A percentile compares a stretch with the other conserved stretches of the same genome.
phyloP scores from a whole-genome alignment of 1,140 invertebrate genomes.

The Aradophagus sp. region DNA sequence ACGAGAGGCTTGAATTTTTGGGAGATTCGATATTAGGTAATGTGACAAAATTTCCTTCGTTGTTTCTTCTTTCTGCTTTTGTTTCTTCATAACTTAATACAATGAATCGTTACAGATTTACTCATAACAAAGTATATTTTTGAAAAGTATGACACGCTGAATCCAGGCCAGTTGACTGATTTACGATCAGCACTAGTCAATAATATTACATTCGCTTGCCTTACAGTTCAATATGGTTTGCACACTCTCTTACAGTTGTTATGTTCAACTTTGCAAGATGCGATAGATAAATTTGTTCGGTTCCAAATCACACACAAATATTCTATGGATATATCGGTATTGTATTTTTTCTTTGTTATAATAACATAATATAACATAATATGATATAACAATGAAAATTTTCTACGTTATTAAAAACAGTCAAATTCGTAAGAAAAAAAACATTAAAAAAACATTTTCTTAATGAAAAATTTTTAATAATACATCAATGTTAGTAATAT shows the following conservation, averaged over 20 bases:
- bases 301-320: slow-evolving; percentile 84
- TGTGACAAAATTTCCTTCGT: slow-evolving; percentile 3
- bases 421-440: no score
- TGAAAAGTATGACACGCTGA: slow-evolving; percentile 81
- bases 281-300: slow-evolving; percentile 86
- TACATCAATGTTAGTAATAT: no score
- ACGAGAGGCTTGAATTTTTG: slow-evolving; percentile 95
- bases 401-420: no score
- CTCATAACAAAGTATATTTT: slow-evolving; percentile 92
- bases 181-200: slow-evolving; percentile 95
- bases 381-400: no score
- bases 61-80: slow-evolving; percentile 8
- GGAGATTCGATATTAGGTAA: slow-evolving; percentile 92
- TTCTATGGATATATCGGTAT: slow-evolving; percentile 77
- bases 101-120: slow-evolving; percentile 81
- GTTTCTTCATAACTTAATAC: no score
- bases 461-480: no score
- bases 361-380: no score
- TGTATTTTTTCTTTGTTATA: no score
- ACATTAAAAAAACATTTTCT: no score
- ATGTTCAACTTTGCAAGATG: slow-evolving; percentile 79
- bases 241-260: slow-evolving; percentile 82
- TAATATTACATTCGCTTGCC: slow-evolving; percentile 93
- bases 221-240: slow-evolving; percentile 89
- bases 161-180: slow-evolving; percentile 92